Evolutionary conservation across 2,113 vertebrate genomes (phyloP).

Genomic region (Hyperopisus bebe): DNA sequence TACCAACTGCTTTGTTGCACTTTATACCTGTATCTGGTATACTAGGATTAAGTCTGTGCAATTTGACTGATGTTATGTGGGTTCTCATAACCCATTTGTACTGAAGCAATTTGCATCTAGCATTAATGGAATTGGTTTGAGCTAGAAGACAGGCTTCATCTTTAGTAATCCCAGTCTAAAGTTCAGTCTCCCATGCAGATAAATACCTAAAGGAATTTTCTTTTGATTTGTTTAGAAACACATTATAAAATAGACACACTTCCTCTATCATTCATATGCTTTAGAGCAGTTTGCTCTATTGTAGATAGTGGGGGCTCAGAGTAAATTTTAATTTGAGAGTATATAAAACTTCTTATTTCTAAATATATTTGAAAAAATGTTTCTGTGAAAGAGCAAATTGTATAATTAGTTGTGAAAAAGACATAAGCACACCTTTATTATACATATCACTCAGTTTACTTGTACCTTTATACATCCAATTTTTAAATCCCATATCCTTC

Average conservation of each 20-base stretch:
- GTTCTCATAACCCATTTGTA: no score
- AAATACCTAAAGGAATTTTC: background rate
- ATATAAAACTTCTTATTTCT: background rate
- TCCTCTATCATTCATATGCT: background rate
- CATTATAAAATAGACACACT: background rate
- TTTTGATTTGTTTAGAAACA: background rate
- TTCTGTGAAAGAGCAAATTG: background rate
- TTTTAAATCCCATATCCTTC: background rate
- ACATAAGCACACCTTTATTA: background rate
- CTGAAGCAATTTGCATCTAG: no score
- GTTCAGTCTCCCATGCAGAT: background rate
- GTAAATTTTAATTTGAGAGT: background rate
- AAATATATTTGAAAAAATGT: background rate
- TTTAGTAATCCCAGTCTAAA: background rate
- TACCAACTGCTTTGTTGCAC: no score
- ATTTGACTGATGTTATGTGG: no score
- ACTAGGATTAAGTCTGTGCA: no score
- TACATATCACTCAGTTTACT: background rate
- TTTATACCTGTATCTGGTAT: no score
- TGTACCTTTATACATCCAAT: background rate
- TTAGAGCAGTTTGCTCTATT: background rate
- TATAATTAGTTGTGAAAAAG: background rate
- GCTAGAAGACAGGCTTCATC: background rate
- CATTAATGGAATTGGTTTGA: no score
- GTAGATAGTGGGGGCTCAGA: background rate